phyloP scores from a whole-genome alignment of 2,888 invertebrate genomes.

The Sphecodes monilicornis region DNA sequence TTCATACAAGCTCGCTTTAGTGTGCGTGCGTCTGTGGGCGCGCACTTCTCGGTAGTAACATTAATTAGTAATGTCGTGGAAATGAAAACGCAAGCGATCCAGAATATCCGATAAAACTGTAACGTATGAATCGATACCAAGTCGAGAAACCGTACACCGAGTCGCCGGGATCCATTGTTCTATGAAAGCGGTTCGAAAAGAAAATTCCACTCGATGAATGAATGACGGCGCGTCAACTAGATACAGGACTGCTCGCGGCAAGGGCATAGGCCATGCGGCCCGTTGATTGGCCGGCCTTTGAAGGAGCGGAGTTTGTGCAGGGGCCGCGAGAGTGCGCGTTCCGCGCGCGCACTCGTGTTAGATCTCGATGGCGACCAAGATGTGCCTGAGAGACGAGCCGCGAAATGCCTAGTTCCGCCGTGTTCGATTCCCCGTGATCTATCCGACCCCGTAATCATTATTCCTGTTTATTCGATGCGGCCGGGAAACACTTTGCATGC shows the following conservation, averaged over 20 bases:
- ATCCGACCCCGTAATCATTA: slow-evolving; percentile 20
- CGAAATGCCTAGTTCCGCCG: slow-evolving; percentile 54
- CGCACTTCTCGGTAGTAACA: slow-evolving; percentile 39
- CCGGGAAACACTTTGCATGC: slow-evolving; percentile 53
- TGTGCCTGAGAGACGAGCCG: slow-evolving; percentile 65
- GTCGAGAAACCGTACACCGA: background rate
- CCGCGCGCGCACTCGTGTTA: slow-evolving; percentile 69
- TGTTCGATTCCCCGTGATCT: slow-evolving; percentile 38
- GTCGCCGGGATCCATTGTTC: background rate
- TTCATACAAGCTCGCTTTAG: background rate
- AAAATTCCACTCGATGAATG: slow-evolving; percentile 52
- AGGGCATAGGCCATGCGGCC: slow-evolving; percentile 73
- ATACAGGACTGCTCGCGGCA: slow-evolving; percentile 62
- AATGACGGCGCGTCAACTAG: slow-evolving; percentile 51
- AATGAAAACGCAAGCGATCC: background rate
- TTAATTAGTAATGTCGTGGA: slow-evolving; percentile 43
- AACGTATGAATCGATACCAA: too few species aligned
- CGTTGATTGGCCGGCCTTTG: slow-evolving; percentile 77
- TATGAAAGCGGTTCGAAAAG: background rate
- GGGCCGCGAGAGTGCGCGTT: slow-evolving; percentile 64
- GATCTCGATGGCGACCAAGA: slow-evolving; percentile 73
- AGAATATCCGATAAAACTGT: background rate
- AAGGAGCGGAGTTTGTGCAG: slow-evolving; percentile 58
- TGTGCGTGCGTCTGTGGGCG: slow-evolving; percentile 19
- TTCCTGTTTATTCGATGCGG: slow-evolving; percentile 50